Evolutionary conservation across 1,140 invertebrate species (phyloP).

Genomic region (Ceratina australensis): DNA sequence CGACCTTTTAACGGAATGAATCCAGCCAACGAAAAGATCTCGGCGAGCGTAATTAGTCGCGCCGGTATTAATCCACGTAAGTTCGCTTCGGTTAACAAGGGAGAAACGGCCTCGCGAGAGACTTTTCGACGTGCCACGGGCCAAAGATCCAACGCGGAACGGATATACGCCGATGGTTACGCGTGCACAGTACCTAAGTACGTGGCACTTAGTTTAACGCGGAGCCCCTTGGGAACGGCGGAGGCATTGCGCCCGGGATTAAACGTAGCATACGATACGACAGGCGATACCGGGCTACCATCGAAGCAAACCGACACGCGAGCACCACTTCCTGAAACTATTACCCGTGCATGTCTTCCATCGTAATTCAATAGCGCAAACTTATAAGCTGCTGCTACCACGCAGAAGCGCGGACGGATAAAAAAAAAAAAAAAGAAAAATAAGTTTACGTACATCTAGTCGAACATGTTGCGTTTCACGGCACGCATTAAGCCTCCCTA

Average conservation of each 20-base stretch:
- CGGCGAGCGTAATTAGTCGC: not conserved
- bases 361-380: constrained; percentile 1
- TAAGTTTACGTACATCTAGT: not conserved
- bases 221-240: not conserved
- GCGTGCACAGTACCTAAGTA: too few relatives aligned
- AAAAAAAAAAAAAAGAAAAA: not conserved
- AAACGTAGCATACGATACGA: not conserved
- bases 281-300: not conserved
- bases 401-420: not conserved
- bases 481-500: not conserved
- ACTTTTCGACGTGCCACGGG: not conserved
- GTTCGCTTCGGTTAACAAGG: too few relatives aligned
- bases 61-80: too few relatives aligned
- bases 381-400: not conserved
- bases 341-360: constrained; percentile 8
- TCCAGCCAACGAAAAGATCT: not conserved
- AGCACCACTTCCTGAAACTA: constrained; percentile 6
- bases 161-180: too few relatives aligned
- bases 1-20: not conserved
- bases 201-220: not conserved
- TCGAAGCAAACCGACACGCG: constrained; percentile 8
- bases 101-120: too few relatives aligned
- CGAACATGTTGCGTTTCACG: not conserved
- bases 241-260: not conserved
- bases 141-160: too few relatives aligned